These are phyloP conservation scores for Haemorhous mexicanus DNA, from an alignment of 2,113 vertebrate genomes.

Conservation along the genomic window DNA sequence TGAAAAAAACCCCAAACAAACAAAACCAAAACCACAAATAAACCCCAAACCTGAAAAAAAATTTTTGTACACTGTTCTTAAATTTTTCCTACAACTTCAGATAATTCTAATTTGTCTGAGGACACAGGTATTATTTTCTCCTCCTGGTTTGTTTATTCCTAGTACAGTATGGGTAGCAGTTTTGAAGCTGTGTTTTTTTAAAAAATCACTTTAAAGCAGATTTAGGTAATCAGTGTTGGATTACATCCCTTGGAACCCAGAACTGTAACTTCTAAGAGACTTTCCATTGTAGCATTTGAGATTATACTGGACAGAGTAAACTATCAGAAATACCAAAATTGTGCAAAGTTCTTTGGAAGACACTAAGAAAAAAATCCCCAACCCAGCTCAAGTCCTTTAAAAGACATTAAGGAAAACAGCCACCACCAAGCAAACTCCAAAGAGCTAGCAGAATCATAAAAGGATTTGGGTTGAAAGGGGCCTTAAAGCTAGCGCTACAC, in stretches of 20 bases:
- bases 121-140: not conserved
- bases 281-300: accelerated
- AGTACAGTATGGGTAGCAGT: not conserved
- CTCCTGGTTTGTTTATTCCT: not conserved
- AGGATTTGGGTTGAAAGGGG: not conserved
- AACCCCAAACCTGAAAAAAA: not conserved
- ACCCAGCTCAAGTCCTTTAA: not conserved
- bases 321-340: not conserved
- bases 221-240: not conserved
- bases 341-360: not conserved
- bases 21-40: not conserved
- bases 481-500: not conserved
- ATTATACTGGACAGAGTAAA: not conserved
- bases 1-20: not conserved
- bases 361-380: accelerated
- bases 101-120: not conserved
- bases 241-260: not conserved
- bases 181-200: not conserved
- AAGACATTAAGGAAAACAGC: not conserved
- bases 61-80: not conserved
- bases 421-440: not conserved
- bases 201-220: not conserved
- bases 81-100: not conserved
- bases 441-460: not conserved
- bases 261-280: not conserved